These are phyloP conservation scores for Altica lythri DNA, from an alignment of 2,888 invertebrate genomes.

Conservation along the genomic window DNA sequence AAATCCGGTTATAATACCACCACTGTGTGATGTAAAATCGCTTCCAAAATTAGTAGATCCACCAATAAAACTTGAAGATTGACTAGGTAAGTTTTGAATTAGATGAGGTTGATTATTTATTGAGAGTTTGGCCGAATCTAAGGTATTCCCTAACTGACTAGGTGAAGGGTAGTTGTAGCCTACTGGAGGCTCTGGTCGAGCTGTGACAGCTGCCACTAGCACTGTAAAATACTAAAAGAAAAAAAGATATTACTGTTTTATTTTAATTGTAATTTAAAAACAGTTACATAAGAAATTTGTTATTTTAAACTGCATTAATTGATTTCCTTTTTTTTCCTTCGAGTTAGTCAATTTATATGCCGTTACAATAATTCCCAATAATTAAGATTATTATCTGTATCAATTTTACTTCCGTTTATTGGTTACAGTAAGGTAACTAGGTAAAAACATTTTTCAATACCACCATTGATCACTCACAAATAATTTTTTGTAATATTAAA, in stretches of 20 bases:
- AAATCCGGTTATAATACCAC: background rate
- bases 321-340: too few relatives aligned
- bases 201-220: slow-evolving; percentile 64
- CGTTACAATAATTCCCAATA: too few relatives aligned
- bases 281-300: background rate
- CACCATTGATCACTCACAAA: too few relatives aligned
- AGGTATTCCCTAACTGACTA: slow-evolving; percentile 1
- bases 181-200: slow-evolving; percentile 67
- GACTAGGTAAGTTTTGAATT: slow-evolving; percentile 10
- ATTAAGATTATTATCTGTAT: too few relatives aligned
- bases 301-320: background rate
- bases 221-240: slow-evolving; percentile 47
- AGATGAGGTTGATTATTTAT: background rate
- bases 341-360: too few relatives aligned
- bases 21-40: background rate
- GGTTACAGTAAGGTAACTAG: too few relatives aligned
- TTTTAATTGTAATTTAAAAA: background rate
- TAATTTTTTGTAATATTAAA: too few relatives aligned
- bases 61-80: background rate
- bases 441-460: too few relatives aligned
- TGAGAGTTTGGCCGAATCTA: background rate
- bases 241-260: background rate
- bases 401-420: too few relatives aligned
- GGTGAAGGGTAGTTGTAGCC: slow-evolving; percentile 57
- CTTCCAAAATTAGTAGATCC: background rate